Base-by-base conservation (phyloP, 2,797 vertebrate species). In the Darevskia mixta region DNA sequence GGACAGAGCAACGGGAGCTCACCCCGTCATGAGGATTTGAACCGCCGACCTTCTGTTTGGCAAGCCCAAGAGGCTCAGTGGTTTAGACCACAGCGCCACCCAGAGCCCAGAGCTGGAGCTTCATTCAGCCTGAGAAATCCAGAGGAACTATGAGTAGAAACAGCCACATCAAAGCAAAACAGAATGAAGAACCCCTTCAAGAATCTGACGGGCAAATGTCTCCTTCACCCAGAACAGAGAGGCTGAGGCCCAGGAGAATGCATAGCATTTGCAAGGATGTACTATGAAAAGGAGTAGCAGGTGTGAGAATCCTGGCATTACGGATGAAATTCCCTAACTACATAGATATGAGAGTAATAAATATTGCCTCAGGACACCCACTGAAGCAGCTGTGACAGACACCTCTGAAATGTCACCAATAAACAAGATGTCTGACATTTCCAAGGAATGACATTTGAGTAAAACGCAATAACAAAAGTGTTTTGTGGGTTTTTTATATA, bases 301-400 rank as follows among this genome's bases (percentile, higher is more conserved):
- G 18, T 88, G 79, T 38, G 35, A 73, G 75, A 88, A 83, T 79
- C 43, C 43, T 55, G 38, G 41, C 58, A 41, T 83, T 86, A 88
- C 43, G 66, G 75, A 79, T 83, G 86, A 86, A 82, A 88, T 43
- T 85, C 67, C 66, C 41, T 66, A 81, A 73, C 83, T 79, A 32
- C 75, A 72, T 79, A 86, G 75, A 86, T 55, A 88, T 79, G 79
- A 61, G 71, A 85, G 83, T 82, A 83, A 88, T 88, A 90, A 88
- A 86, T 72, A 83, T 72, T 86, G 86, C 83, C 79, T 88, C 1
- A 2, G 64, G 90, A 80, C 2, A 11, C 55, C 58, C 69, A 83
- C 15, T 29, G 73, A 87, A 75, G 81, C 83, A 58, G 69, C 83
- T 80, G 61, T 69, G 83, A 86, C 81, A 32, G 75, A 66, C 1